Evolutionary conservation across 1,140 invertebrate species (phyloP), one percentile per base, ranked within the genome.

Genomic region (Lasioglossum baleicum): DNA sequence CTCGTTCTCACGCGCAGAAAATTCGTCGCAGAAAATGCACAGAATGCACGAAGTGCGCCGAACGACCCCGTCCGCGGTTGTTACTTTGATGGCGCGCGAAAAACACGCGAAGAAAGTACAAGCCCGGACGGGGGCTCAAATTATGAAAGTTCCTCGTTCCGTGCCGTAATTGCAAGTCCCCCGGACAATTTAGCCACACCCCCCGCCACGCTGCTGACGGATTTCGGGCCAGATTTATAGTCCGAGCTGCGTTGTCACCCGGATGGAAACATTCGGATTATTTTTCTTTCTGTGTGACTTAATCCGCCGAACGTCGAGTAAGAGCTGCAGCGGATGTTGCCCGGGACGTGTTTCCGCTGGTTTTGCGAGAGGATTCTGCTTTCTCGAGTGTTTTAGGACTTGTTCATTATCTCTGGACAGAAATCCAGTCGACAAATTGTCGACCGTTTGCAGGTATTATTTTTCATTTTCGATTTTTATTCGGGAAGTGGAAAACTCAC

Each of bases 1-100:
- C 80, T 75, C 80, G 82, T 82, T 82, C 31, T 68, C 82, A 8
- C 78, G 83, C 53, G 42, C 31, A 51, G 58, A 80, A 72, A 81
- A 81, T 84, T 77, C 64, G 60, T n/a, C 40, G 63, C 17, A 44
- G 63, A 63, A 48, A 75, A 84, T 80, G 71, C 26, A 40, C 26
- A 60, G 70, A 76, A 65, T 56, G 77, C 20, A 10, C 35, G 60
- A 74, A 85, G 67, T 53, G 63, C 48, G 71, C 0, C 7, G 1
- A 76, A 66, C 61, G 79, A 81, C 56, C 44, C 44, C 73, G 60
- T 51, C 56, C 60, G 42, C 40, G 68, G 69, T 31, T 40, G 63
- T 84, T 79, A 82, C 61, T 73, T 74, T 69, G 68, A 79, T 31
- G 67, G 20, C 60, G 48, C 15, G 48, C 66, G 71, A 72, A 73